Base-by-base conservation (phyloP, 2,113 vertebrate species). In the Petromus typicus region DNA sequence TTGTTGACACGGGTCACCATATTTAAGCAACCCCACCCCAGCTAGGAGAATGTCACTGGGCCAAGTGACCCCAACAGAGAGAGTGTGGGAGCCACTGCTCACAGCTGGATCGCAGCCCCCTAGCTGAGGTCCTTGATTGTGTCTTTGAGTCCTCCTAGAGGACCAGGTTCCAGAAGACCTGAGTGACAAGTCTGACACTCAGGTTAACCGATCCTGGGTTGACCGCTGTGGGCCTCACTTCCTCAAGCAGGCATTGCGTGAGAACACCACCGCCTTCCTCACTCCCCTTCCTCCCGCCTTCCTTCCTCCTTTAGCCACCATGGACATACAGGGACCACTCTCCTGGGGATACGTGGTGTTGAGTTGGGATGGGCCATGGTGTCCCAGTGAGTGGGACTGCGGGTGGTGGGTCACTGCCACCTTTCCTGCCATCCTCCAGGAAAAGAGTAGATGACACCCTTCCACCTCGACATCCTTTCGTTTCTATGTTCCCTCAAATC, bases 401-500 rank as follows among this genome's bases (percentile, higher is more conserved):
- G 78, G 76, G 80, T 37, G 34, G 32, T 7, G 45, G 48, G 14
- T 59, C n/a, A 20, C 63, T 59, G 1, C 54, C 76, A 71, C 82
- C 83, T 89, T 87, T 66, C 48, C 30, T 43, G 79, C 79, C 75
- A 5, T 82, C 73, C 75, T 95, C n/a, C 67, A 32, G 82, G 82
- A 61, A 56, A 56, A 59, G 63, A 90, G 64, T 67, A 73, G 37
- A 76, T 83, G 87, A n/a, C 43, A 34, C 16, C 34, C 71, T 30
- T 88, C 90, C 40, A 25, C 64, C 80, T 67, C 34, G 17, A 40
- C 1, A 4, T 87, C 83, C 90, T 86, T 90, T 94, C 67, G 37
- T 91, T 96, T 80, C 91, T 86, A 22, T 43, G 73, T 83, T 97
- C 95, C 69, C 82, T 91, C 32, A 23, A 59, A 57, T 63, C 86